Evolutionary conservation across 2,797 vertebrate species (phyloP).

Genomic region (Scolopax bukidnonensis): DNA sequence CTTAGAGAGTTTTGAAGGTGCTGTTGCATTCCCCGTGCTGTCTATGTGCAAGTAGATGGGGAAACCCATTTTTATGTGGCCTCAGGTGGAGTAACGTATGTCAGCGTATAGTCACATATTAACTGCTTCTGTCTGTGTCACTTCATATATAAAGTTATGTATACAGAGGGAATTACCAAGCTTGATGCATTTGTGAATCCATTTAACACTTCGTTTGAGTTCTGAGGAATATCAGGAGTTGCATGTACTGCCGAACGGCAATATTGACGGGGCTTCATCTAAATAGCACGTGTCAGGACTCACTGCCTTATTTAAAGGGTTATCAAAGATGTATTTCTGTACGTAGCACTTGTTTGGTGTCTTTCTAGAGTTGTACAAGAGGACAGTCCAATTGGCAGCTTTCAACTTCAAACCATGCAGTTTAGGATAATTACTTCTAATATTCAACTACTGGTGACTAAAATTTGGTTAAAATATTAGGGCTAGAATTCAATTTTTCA

Average conservation of each 20-base stretch:
- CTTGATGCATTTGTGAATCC: background rate
- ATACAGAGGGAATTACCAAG: background rate
- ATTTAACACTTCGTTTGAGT: background rate
- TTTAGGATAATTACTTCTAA: slow-evolving; percentile 5
- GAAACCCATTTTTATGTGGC: background rate
- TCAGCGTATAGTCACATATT: background rate
- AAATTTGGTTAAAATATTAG: background rate
- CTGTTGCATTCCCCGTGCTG: background rate
- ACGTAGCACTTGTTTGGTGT: background rate
- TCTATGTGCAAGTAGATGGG: background rate
- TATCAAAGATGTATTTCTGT: background rate
- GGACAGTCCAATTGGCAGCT: background rate
- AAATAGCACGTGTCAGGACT: background rate
- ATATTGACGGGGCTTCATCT: background rate
- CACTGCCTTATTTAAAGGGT: background rate
- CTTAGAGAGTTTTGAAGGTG: background rate
- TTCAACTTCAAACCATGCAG: background rate
- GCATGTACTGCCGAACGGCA: background rate
- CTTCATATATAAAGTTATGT: background rate
- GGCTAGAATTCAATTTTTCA: slow-evolving; percentile 11
- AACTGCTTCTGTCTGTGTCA: background rate
- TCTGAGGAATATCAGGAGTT: background rate
- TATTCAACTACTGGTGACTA: slow-evolving; percentile 6
- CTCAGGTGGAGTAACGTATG: background rate
- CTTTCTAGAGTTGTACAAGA: background rate